Conservation (phyloP, 2,888 invertebrate genomes). For the Amphimallon solstitiale region DNA sequence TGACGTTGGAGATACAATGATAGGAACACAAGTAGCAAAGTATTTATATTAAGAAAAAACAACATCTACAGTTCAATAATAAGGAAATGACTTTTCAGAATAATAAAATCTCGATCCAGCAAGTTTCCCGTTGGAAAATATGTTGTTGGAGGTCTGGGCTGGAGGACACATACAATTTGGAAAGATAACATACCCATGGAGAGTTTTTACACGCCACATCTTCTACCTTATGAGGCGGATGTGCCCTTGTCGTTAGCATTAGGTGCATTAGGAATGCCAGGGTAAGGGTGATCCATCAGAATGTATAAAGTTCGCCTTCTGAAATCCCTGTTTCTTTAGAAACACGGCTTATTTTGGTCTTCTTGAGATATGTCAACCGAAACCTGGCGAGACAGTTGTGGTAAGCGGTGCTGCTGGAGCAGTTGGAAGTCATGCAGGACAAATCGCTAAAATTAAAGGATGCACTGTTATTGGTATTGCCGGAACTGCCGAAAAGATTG, state of each 20-base stretch:
- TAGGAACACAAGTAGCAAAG: constrained; percentile 78
- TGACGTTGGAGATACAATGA: constrained; percentile 71
- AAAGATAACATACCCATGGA: constrained; percentile 72
- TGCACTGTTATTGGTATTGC: constrained; percentile 77
- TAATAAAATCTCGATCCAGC: constrained; percentile 73
- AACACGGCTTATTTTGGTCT: constrained; percentile 81
- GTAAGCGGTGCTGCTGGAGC: constrained; percentile 83
- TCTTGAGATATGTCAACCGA: constrained; percentile 75
- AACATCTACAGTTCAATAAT: constrained; percentile 62
- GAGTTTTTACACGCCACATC: constrained; percentile 45
- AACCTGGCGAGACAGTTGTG: constrained; percentile 77
- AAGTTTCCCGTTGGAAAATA: constrained; percentile 73
- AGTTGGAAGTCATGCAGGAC: constrained; percentile 81
- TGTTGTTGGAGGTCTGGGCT: constrained; percentile 73
- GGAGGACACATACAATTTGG: constrained; percentile 71
- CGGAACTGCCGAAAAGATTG: constrained; percentile 76
- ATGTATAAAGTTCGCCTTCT: no score
- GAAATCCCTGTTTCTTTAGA: constrained; percentile 58
- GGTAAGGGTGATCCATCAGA: constrained; percentile 61
- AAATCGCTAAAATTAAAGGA: constrained; percentile 79
- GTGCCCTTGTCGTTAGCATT: constrained; percentile 71
- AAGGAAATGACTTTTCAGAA: constrained; percentile 62
- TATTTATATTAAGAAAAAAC: constrained; percentile 54
- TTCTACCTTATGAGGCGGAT: constrained; percentile 69
- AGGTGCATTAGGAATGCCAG: constrained; percentile 76